These are phyloP conservation scores for Heteractis magnifica DNA, from an alignment of 92 coral and sea anemone genomes.

Conservation along the genomic window DNA sequence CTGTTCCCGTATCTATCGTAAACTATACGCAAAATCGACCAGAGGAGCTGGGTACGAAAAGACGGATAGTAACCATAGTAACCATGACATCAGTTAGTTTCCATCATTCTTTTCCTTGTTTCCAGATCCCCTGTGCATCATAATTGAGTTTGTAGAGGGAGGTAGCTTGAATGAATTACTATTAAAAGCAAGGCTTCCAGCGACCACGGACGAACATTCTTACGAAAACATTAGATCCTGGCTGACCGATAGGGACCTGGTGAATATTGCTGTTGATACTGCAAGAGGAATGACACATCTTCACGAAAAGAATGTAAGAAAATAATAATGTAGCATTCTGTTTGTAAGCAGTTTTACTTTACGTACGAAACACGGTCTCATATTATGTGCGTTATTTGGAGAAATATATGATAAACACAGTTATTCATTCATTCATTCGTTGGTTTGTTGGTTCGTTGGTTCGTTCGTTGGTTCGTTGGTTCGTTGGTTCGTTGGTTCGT, in stretches of 20 bases:
- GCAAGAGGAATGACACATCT: slow-evolving; percentile 80
- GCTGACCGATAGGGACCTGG: slow-evolving; percentile 77
- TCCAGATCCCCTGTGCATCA: slow-evolving; percentile 67
- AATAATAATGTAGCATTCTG: not conserved
- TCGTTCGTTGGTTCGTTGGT: no score
- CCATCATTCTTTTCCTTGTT: not conserved
- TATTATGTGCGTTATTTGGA: no score
- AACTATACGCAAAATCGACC: no score
- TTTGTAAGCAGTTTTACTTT: not conserved
- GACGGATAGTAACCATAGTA: no score
- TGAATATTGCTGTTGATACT: slow-evolving; percentile 69
- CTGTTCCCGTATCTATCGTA: no score
- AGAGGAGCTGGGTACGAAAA: no score
- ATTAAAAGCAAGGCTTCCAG: slow-evolving; percentile 45
- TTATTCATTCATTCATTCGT: not conserved
- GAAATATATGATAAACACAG: no score
- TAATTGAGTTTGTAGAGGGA: slow-evolving; percentile 73
- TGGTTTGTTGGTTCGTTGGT: no score
- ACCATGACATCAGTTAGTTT: no score
- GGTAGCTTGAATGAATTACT: slow-evolving; percentile 71
- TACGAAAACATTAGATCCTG: slow-evolving; percentile 74
- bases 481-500: no score
- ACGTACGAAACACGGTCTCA: no score
- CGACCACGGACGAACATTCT: not conserved
- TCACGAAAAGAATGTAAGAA: slow-evolving; percentile 53